A percentile compares a stretch with the other conserved stretches of the same genome.
Conservation (phyloP, 2,113 vertebrate genomes). For the Garra rufa region DNA sequence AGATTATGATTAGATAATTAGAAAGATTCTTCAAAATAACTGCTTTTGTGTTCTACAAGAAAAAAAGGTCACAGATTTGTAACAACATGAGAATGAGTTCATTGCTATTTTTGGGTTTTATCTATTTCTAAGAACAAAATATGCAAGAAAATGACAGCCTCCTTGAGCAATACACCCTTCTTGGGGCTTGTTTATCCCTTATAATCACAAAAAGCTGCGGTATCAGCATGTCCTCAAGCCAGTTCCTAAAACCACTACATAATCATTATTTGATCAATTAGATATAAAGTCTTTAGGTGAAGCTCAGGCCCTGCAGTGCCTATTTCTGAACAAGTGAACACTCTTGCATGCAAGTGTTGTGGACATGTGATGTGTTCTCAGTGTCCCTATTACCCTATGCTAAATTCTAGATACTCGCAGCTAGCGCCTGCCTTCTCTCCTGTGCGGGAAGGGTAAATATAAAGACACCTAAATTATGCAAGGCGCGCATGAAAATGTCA, state of each 20-base stretch:
- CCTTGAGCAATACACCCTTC: background rate
- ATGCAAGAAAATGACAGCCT: slow-evolving; percentile 32
- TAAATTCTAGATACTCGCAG: slow-evolving; percentile 52
- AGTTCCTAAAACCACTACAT: slow-evolving; percentile 41
- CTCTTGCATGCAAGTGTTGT: background rate
- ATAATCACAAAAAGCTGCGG: slow-evolving; percentile 31
- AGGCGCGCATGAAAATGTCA: slow-evolving; percentile 76
- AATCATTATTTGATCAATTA: slow-evolving; percentile 54
- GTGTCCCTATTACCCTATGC: slow-evolving; percentile 47
- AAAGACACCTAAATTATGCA: slow-evolving; percentile 76
- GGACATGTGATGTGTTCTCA: slow-evolving; percentile 5
- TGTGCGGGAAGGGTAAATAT: slow-evolving; percentile 69
- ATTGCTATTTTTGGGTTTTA: background rate
- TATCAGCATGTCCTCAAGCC: slow-evolving; percentile 7
- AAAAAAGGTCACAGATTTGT: background rate
- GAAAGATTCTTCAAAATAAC: background rate
- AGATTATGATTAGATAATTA: background rate
- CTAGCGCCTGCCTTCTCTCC: slow-evolving; percentile 51
- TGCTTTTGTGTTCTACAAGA: background rate
- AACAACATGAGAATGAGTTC: background rate
- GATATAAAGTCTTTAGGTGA: slow-evolving; percentile 43
- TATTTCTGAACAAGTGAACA: background rate
- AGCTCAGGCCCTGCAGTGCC: background rate
- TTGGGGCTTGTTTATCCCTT: slow-evolving; percentile 19
- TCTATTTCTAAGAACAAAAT: slow-evolving; percentile 21